Evolutionary conservation across 2,797 vertebrate species (phyloP).

Genomic region (Cottoperca gobio): DNA sequence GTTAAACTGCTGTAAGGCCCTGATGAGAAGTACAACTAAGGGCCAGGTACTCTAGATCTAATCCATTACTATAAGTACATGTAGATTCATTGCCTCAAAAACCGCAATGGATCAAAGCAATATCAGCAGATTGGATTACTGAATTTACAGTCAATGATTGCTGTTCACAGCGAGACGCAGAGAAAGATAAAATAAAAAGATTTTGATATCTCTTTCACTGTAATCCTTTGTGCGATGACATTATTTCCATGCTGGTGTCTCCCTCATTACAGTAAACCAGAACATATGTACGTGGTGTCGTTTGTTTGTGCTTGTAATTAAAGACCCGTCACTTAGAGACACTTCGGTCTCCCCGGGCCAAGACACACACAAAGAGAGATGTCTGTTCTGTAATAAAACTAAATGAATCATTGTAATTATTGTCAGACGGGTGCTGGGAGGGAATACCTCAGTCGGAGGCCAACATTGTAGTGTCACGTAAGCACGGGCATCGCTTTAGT

Average conservation of each 20-base stretch:
- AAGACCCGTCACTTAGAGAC: constrained; percentile 74
- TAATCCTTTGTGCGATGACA: constrained; percentile 59
- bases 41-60: constrained; percentile 57
- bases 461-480: constrained; percentile 51
- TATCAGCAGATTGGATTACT: constrained; percentile 66
- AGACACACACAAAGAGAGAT: constrained; percentile 64
- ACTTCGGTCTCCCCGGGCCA: constrained; percentile 56
- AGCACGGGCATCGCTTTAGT: constrained; percentile 17
- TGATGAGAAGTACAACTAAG: constrained; percentile 56
- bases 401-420: constrained; percentile 82
- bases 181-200: constrained; percentile 22
- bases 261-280: constrained; percentile 72
- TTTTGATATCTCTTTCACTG: constrained; percentile 53
- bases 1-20: constrained; percentile 42
- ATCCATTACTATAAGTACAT: constrained; percentile 65
- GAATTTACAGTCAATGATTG: constrained; percentile 66
- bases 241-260: constrained; percentile 66
- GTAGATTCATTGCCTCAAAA: constrained; percentile 55
- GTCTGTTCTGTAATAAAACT: constrained; percentile 67
- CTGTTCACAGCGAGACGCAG: constrained; percentile 46
- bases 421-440: constrained; percentile 75
- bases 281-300: constrained; percentile 73
- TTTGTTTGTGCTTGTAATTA: constrained; percentile 81
- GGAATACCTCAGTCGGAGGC: constrained; percentile 63
- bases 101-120: constrained; percentile 66